phyloP scores from a whole-genome alignment of 2,888 invertebrate species.

The Nephrocerus scutellatus region DNA sequence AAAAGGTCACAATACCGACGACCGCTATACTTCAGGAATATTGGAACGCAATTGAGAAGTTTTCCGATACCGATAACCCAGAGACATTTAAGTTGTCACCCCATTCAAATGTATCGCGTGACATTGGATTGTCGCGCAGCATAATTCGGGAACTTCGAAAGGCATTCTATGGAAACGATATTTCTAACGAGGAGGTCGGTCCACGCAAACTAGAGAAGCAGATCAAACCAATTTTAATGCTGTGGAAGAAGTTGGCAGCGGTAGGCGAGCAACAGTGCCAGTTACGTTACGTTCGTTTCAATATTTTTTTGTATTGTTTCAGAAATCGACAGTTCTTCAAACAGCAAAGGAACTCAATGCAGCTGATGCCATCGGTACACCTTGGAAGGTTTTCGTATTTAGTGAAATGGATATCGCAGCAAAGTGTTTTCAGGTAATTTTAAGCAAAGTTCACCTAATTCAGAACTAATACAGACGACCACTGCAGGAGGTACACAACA shows the following conservation, averaged over 20 bases:
- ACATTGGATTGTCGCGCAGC: slow-evolving; percentile 36
- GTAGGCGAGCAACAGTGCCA: slow-evolving; percentile 22
- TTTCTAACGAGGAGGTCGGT: not conserved
- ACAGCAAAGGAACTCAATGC: slow-evolving; percentile 27
- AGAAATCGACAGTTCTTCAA: slow-evolving; percentile 33
- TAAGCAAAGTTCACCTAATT: too few species aligned
- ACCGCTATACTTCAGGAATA: slow-evolving; percentile 43
- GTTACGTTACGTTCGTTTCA: too few species aligned
- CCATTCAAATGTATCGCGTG: slow-evolving; percentile 39
- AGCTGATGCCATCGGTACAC: slow-evolving; percentile 21
- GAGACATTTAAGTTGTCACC: slow-evolving; percentile 41
- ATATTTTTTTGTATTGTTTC: slow-evolving; percentile 12
- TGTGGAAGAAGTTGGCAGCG: slow-evolving; percentile 75
- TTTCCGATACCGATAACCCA: slow-evolving; percentile 43
- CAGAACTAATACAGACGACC: too few species aligned
- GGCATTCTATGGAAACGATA: slow-evolving; percentile 27
- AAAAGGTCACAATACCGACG: slow-evolving; percentile 39
- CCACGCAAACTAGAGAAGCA: slow-evolving; percentile 51
- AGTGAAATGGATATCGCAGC: slow-evolving; percentile 39
- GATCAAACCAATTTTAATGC: slow-evolving; percentile 61
- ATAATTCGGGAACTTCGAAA: slow-evolving; percentile 38
- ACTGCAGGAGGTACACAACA: slow-evolving; percentile 39
- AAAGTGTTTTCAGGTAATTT: slow-evolving; percentile 31
- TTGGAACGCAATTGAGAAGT: slow-evolving; percentile 35
- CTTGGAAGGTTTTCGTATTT: slow-evolving; percentile 41